These are phyloP conservation scores for Thumatha senex DNA, from an alignment of 2,888 invertebrate species.

Conservation along the genomic window DNA sequence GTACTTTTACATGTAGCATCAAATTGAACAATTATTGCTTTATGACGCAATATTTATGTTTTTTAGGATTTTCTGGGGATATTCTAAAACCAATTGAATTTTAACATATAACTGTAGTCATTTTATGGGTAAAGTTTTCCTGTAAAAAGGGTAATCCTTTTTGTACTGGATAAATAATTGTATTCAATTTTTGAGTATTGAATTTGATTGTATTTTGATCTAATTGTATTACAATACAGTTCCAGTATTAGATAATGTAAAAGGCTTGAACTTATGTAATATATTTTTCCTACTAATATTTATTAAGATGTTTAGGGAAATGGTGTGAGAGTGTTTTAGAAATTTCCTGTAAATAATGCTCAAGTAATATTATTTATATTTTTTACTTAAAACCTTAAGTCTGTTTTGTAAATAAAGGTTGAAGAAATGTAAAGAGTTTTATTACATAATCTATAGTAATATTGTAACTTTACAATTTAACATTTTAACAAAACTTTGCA, in stretches of 20 bases:
- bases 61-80: no score
- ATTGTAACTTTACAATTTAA: no score
- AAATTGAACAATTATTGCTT: no score
- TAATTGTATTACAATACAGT: not conserved
- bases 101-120: no score
- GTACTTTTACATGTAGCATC: no score
- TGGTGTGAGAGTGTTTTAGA: conserved; percentile 12
- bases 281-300: conserved; percentile 3
- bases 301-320: conserved; percentile 10
- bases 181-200: no score
- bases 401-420: conserved; percentile 69
- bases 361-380: conserved; percentile 46
- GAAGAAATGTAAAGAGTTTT: conserved; percentile 36
- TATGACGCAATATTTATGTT: no score
- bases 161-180: no score
- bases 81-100: no score
- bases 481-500: no score
- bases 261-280: not conserved
- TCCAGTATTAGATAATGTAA: conserved; percentile 9
- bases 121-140: no score
- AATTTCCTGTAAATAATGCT: conserved; percentile 51
- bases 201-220: not conserved
- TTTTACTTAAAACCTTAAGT: conserved; percentile 33
- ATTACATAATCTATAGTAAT: not conserved
- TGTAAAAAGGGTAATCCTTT: no score